Evolutionary conservation across 1,140 invertebrate genomes (phyloP).

Genomic region (Hermetia illucens): DNA sequence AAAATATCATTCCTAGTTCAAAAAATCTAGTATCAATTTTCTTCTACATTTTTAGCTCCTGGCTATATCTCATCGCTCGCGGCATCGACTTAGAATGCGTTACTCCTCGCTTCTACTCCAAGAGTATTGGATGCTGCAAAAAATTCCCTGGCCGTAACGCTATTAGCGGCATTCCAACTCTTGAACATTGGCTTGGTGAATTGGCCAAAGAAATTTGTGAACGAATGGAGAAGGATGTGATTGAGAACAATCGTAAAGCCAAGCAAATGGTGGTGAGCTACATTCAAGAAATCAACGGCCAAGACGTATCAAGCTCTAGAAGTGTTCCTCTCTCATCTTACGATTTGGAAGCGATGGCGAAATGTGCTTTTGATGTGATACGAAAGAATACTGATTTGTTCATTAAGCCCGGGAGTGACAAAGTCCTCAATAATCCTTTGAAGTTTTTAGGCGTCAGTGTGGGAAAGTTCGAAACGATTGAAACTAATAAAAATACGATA

Average conservation of each 20-base stretch:
- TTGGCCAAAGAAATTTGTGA: constrained; percentile 71
- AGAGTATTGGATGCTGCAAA: constrained; percentile 93
- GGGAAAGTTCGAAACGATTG: constrained; percentile 52
- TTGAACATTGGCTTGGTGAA: constrained; percentile 69
- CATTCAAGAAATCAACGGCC: constrained; percentile 40
- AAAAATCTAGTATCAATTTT: no score
- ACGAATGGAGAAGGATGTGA: constrained; percentile 65
- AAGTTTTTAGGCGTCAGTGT: constrained; percentile 60
- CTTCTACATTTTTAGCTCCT: constrained; percentile 47
- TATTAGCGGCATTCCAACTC: constrained; percentile 52
- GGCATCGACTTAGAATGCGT: constrained; percentile 84
- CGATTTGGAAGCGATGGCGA: constrained; percentile 42
- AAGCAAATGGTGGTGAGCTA: constrained; percentile 48
- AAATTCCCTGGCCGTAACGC: constrained; percentile 74
- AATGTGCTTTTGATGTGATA: constrained; percentile 44
- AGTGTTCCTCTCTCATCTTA: constrained; percentile 30
- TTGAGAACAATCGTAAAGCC: constrained; percentile 51
- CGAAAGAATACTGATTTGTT: constrained; percentile 35
- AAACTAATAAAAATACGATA: constrained; percentile 36
- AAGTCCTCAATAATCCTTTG: constrained; percentile 39
- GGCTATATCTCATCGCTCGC: constrained; percentile 74
- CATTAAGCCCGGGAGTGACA: constrained; percentile 19
- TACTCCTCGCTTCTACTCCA: constrained; percentile 62
- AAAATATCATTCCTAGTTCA: constrained; percentile 4
- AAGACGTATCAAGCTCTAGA: constrained; percentile 43